Evolutionary conservation across 2,113 vertebrate species (phyloP).

Genomic region (Grus americana): DNA sequence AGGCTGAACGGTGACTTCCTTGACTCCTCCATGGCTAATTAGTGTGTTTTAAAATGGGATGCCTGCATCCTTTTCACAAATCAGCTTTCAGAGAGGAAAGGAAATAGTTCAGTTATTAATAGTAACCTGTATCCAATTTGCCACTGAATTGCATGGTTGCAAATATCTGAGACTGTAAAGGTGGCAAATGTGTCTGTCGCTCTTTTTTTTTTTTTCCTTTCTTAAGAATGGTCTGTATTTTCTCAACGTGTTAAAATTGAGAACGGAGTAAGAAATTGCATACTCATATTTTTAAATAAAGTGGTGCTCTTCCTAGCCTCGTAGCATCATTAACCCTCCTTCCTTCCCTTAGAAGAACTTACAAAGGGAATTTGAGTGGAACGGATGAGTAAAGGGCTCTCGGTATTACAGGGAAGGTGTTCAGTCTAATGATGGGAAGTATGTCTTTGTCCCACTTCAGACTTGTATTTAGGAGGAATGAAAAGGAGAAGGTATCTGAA

Average conservation of each 20-base stretch:
- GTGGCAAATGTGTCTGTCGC: not conserved
- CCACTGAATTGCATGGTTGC: not conserved
- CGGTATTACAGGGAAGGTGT: not conserved
- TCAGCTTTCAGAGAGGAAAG: not conserved
- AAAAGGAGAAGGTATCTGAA: not conserved
- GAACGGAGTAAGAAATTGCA: not conserved
- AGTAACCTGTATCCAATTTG: constrained; percentile 47
- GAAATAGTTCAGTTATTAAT: constrained; percentile 59
- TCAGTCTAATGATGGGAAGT: not conserved
- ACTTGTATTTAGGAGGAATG: not conserved
- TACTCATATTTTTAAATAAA: not conserved
- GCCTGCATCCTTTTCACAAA: constrained; percentile 12
- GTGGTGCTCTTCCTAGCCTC: not conserved
- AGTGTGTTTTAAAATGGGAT: not conserved
- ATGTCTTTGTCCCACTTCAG: not conserved
- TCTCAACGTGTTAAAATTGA: not conserved
- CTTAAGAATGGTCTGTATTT: not conserved
- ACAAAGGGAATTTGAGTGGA: not conserved
- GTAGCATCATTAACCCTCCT: not conserved
- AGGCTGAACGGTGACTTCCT: not conserved
- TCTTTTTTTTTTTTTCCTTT: not conserved
- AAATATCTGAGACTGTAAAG: not conserved
- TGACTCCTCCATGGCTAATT: constrained; percentile 6
- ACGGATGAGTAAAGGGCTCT: not conserved
- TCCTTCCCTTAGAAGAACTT: not conserved